These are phyloP conservation scores for Rhyacichthys aspro DNA, from an alignment of 2,797 vertebrate species.

Conservation along the genomic window DNA sequence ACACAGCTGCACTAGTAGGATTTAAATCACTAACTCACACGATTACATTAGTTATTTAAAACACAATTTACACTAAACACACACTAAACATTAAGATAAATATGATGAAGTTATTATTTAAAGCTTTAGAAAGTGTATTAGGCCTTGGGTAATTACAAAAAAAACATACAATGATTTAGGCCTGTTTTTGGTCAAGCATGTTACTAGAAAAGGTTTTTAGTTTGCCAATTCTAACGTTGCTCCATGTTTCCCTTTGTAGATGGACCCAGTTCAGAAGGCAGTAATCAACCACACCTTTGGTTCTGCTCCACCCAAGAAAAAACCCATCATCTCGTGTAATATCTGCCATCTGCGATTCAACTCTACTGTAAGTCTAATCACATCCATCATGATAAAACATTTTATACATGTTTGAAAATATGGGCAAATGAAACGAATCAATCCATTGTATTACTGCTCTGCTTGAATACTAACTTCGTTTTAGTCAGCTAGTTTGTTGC, in stretches of 20 bases:
- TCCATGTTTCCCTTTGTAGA: conserved; percentile 73
- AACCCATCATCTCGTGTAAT: conserved; percentile 97
- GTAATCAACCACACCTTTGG: conserved; percentile 99
- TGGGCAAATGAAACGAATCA: not conserved
- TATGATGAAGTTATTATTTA: no score
- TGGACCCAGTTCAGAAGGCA: conserved; percentile 98
- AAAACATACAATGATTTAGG: no score
- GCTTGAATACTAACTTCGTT: conserved; percentile 30
- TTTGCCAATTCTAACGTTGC: not conserved
- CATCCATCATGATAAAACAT: no score
- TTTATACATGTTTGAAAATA: not conserved
- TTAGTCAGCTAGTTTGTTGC: conserved; percentile 20
- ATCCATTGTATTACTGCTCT: conserved; percentile 27
- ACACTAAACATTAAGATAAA: no score
- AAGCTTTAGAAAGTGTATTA: no score
- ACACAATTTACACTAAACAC: no score
- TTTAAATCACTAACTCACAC: conserved; percentile 4
- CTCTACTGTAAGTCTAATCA: conserved; percentile 86
- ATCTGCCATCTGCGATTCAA: conserved; percentile 99
- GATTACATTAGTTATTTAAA: not conserved
- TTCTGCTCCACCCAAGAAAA: conserved; percentile 90
- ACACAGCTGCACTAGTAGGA: conserved; percentile 21
- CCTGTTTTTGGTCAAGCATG: no score
- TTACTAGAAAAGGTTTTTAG: not conserved
- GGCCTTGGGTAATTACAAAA: no score